A percentile compares a stretch with the other conserved stretches of the same genome.
Conservation (phyloP, 2,113 vertebrate species). For the Hippocampus abdominalis region DNA sequence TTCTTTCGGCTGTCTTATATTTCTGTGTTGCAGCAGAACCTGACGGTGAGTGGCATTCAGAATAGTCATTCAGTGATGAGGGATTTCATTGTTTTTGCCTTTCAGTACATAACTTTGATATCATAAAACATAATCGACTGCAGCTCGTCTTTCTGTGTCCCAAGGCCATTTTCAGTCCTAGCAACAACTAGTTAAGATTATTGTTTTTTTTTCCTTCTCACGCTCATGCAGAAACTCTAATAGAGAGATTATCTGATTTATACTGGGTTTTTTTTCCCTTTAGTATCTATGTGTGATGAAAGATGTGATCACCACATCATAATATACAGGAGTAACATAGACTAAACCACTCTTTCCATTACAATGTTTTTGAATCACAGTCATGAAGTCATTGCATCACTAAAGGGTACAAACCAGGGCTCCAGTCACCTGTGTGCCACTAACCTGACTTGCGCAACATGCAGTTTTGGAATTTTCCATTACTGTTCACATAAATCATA, state of each 20-base stretch:
- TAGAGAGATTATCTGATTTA: not conserved
- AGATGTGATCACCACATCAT: not conserved
- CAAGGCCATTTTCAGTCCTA: not conserved
- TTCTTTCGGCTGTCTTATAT: constrained; percentile 18
- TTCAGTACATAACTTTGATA: too few species aligned
- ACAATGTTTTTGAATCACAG: not conserved
- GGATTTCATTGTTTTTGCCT: not conserved
- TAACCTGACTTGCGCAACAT: not conserved
- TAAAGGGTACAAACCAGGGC: not conserved
- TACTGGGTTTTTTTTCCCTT: too few species aligned
- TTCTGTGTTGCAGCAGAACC: constrained; percentile 19
- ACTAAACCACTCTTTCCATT: not conserved
- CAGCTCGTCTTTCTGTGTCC: not conserved
- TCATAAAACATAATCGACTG: not conserved
- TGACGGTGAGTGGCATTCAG: constrained; percentile 26
- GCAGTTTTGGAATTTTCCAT: not conserved
- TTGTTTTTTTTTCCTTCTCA: not conserved
- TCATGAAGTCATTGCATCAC: not conserved
- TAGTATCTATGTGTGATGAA: not conserved
- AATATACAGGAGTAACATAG: not conserved
- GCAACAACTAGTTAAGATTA: not conserved
- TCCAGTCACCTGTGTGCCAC: not conserved
- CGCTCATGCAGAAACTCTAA: not conserved
- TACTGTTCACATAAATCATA: not conserved
- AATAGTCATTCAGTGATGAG: not conserved